Base-by-base conservation (phyloP, 2,888 invertebrate genomes). In the Napeogenes inachia region DNA sequence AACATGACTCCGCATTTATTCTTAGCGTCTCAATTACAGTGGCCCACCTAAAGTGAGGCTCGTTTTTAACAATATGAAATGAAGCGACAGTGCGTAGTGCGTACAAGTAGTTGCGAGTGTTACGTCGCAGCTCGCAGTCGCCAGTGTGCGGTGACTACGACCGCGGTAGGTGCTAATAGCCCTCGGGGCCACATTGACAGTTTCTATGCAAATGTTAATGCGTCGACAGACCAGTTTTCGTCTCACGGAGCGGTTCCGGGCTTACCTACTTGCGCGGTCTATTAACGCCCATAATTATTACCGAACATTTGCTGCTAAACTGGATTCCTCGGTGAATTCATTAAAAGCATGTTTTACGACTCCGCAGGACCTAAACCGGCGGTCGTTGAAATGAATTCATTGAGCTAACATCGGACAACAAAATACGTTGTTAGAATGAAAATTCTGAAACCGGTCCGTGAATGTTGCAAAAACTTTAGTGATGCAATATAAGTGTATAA, bases 171-270 rank as follows among this genome's bases (percentile, higher is more conserved):
- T 85, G 88, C 84, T 88, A 88, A 88, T 86, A 78, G 81, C 71
- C 71, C 78, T 75, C 83, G 82, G 83, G 81, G 84, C 87, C 83
- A 79, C 80, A 75, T 81, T 85, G 88, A 87, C 89, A 89, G 89
- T 89, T 88, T 89, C 89, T 90, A 90, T 89, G 90, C 89, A 89
- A 90, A 90, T 90, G 83, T 80, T 80, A 81, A 83, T 85, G 84
- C 87, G 86, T 82, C 80, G 80, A 80, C 79, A 80, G 87, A 89
- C 90, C 86, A 87, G 89, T 90, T 89, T 81, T 85, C 78, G 83
- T 79, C 79, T 80, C 79, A 74, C 73, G 66, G 75, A 80, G 82
- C 77, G 82, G 87, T 88, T 89, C 89, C 88, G 89, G 89, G 83
- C 87, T 82, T 79, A 79, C 76, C 82, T 78, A 80, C 77, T 81